Conservation (phyloP, 1,140 invertebrate genomes). For the Halesus radiatus region DNA sequence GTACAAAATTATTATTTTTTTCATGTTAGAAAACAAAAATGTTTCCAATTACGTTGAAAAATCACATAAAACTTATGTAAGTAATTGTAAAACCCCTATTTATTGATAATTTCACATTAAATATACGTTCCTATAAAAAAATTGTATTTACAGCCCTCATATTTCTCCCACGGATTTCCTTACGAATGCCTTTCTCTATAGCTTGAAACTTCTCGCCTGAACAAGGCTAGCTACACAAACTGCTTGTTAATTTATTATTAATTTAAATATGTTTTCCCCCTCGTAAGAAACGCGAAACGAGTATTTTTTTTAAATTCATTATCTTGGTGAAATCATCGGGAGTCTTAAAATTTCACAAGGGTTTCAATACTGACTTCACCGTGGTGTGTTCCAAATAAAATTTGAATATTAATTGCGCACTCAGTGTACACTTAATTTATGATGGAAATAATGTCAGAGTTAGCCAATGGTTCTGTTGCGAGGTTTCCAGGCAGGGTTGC, state of each 20-base stretch:
- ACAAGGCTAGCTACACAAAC: neutral
- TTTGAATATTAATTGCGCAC: constrained; percentile 55
- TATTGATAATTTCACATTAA: too few species aligned
- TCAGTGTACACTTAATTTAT: constrained; percentile 50
- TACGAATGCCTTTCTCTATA: too few species aligned
- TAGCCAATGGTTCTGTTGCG: neutral
- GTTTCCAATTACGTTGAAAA: too few species aligned
- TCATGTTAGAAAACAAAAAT: too few species aligned
- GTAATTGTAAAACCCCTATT: too few species aligned
- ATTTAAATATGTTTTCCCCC: neutral
- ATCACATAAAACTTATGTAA: too few species aligned
- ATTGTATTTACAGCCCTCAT: too few species aligned
- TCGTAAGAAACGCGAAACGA: too few species aligned
- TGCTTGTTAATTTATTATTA: neutral
- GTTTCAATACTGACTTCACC: constrained; percentile 36
- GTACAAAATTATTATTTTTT: too few species aligned
- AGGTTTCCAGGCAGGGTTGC: neutral
- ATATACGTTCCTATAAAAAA: too few species aligned
- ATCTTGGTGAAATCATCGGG: constrained; percentile 2
- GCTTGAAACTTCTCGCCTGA: neutral
- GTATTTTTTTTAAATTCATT: too few species aligned
- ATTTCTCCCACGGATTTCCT: too few species aligned
- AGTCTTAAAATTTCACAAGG: constrained; percentile 4
- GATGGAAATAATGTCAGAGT: constrained; percentile 45
- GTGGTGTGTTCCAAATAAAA: constrained; percentile 40